Base-by-base conservation (phyloP, 1,140 invertebrate species). In the Sitophilus oryzae region DNA sequence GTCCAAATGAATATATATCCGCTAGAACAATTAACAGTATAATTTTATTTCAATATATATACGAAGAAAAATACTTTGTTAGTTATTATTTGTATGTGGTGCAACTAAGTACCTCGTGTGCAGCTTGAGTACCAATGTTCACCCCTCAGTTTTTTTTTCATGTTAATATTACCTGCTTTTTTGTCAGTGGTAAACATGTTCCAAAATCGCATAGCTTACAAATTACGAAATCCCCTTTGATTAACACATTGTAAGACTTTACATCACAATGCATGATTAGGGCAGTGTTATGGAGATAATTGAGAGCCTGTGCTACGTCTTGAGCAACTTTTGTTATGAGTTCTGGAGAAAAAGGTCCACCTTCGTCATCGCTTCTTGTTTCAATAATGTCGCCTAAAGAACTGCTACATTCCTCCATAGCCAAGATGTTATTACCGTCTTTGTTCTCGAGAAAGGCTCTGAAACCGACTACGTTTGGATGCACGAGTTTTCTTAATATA, bases 201-300 rank as follows among this genome's bases (percentile, higher is more conserved):
- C 89, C 89, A 77, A 92, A 93, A 69, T 93, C 89, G 71, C 89
- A 91, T 2, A 92, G 70, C 69, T 93, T 92, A 41, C 86, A 84
- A 0, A 75, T 76, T 37, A 79, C 76, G 68, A 88, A 89, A 66
- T 89, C 78, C 18, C 80, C 82, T 65, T 86, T 83, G 8, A 88
- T 71, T 6, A 93, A 75, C 23, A 93, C 74, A 71, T 93, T 93
- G 56, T 80, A 84, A 51, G 88, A 91, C 72, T 93, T 93, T 11
- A 93, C 73, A 69, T 93, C 90, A 30, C 88, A 87, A 62, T 93
- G 90, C 9, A 93, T 69, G 42, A 91, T 73, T 19, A 80, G 72
- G 20, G 78, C 82, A 52, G 79, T 79, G 8, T 81, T 80, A 68
- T 93, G 90, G 3, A 93, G 73, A 73, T 91, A 93, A 62, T 86